Evolutionary conservation across 64 coral and sea anemone species (phyloP), one percentile per base, ranked within the genome.

Genomic region (Dendronephthya gigantea): DNA sequence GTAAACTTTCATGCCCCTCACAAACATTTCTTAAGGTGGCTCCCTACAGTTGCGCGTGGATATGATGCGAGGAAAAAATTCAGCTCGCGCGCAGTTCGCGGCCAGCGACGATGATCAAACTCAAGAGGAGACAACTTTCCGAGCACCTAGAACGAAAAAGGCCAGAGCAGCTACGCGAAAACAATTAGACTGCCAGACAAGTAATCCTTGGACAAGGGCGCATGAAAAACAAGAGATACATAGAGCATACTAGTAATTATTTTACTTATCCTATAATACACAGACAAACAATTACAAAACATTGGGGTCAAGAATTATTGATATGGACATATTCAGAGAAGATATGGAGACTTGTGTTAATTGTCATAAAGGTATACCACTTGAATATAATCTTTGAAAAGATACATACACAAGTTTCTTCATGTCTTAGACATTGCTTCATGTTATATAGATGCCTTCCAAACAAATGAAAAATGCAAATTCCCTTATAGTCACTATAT

Each of bases 21-120:
- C n/a, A n/a, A n/a, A n/a, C n/a, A n/a, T n/a, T n/a, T n/a, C n/a
- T 74, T 74, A 74, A 74, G 68, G 68, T 25, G 68, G 68, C 68
- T 74, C 68, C 68, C 68, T 74, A 74, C 68, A 74, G 68, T 74
- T 27, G 68, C 68, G 23, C 68, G 68, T 74, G 68, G 68, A 28
- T 25, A 13, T 74, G 68, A 74, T 25, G 11, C 19, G 19, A 28
- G 25, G 68, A 74, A 17, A 74, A 74, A 17, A 74, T 74, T 74
- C 8, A 74, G 68, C 68, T 28, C 68, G 1, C 68, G 68, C 68
- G 68, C 68, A 28, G 22, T 74, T n/a, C n/a, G 68, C 68, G 68
- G 32, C 14, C 68, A 27, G 30, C 1, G 68, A 74, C 68, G 30
- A 74, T 27, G 68, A 74, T 28, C 11, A 74, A 74, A 74, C 14